Conservation (phyloP, 2,113 vertebrate genomes). For the Lagopus leucura region DNA sequence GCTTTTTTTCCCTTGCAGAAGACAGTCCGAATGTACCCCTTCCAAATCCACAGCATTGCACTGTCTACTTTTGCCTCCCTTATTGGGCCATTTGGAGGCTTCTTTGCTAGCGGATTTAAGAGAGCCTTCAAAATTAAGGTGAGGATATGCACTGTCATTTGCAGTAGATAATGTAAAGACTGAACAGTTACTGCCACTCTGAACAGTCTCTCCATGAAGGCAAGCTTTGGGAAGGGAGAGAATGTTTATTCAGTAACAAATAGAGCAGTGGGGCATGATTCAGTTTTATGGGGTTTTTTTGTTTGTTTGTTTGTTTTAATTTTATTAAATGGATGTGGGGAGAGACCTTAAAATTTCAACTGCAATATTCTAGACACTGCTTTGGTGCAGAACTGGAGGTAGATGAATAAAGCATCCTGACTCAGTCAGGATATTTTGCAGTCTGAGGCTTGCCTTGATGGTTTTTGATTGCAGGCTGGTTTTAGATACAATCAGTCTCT, state of each 20-base stretch:
- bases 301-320: too few relatives aligned
- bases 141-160: neutral
- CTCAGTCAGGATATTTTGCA: neutral
- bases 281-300: neutral
- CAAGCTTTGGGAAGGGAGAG: neutral
- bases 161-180: neutral
- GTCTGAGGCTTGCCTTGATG: constrained; percentile 19
- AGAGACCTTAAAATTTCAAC: neutral
- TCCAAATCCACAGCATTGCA: constrained; percentile 98
- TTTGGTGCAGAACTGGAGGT: neutral
- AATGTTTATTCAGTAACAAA: neutral
- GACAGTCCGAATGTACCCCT: constrained; percentile 91
- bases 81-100: constrained; percentile 95
- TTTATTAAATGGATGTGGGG: neutral
- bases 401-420: neutral
- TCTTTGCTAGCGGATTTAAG: constrained; percentile 98
- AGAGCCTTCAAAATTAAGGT: constrained; percentile 99
- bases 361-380: neutral
- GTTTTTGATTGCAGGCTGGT: neutral
- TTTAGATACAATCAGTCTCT: neutral
- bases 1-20: constrained; percentile 76
- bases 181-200: rapidly evolving
- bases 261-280: neutral
- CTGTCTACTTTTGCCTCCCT: constrained; percentile 95
- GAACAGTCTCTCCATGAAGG: neutral